These are phyloP conservation scores for Oryzias melastigma DNA, from an alignment of 2,113 vertebrate species.

Conservation along the genomic window DNA sequence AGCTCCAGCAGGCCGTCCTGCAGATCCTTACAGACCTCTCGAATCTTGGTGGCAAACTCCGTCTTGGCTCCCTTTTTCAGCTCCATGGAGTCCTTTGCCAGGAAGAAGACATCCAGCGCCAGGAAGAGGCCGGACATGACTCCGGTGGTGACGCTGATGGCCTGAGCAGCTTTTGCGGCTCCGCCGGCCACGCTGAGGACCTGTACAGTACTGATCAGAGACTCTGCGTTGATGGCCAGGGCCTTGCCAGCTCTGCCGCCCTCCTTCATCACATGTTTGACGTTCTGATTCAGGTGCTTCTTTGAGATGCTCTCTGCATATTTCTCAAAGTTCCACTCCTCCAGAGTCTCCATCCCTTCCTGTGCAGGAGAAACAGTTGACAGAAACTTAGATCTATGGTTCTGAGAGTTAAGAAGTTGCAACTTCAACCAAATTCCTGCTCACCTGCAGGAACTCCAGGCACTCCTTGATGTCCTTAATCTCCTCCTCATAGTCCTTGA, in stretches of 20 bases:
- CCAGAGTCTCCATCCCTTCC: slow-evolving; percentile 76
- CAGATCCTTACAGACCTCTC: slow-evolving; percentile 73
- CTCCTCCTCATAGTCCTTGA: slow-evolving; percentile 71
- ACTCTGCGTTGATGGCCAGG: slow-evolving; percentile 68
- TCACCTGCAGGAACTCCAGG: slow-evolving; percentile 76
- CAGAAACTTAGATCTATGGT: too few relatives aligned
- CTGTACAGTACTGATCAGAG: slow-evolving; percentile 71
- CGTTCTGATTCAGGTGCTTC: slow-evolving; percentile 73
- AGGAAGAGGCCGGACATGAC: slow-evolving; percentile 78
- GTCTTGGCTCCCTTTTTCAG: slow-evolving; percentile 76
- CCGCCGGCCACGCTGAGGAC: slow-evolving; percentile 66
- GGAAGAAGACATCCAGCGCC: slow-evolving; percentile 77
- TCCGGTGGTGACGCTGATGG: slow-evolving; percentile 68
- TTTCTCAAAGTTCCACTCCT: slow-evolving; percentile 74
- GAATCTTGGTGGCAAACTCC: slow-evolving; percentile 72
- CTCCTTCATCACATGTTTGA: slow-evolving; percentile 74
- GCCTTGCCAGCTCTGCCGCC: slow-evolving; percentile 75
- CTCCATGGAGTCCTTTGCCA: slow-evolving; percentile 75
- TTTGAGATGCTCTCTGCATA: slow-evolving; percentile 71
- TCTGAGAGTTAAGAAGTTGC: too few relatives aligned
- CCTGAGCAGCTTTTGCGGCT: slow-evolving; percentile 67
- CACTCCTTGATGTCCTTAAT: slow-evolving; percentile 77
- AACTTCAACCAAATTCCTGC: background rate
- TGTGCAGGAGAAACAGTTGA: slow-evolving; percentile 19
- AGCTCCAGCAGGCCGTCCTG: slow-evolving; percentile 71